Conservation (phyloP, 2,113 vertebrate genomes). For the Tenrec ecaudatus region DNA sequence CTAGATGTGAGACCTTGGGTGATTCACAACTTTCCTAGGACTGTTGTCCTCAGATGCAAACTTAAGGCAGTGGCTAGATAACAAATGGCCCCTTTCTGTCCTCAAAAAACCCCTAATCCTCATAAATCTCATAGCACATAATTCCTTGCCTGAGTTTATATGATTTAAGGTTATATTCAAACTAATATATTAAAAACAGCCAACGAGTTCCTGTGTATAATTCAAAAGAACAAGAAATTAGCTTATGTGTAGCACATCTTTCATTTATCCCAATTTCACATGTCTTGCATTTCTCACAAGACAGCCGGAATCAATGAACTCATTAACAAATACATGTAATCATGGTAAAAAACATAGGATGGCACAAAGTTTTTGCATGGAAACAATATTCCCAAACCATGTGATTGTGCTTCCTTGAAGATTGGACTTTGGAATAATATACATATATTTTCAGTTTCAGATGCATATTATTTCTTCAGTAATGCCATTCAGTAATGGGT, state of each 20-base stretch:
- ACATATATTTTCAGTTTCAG: too few species aligned
- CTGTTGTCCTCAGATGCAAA: background rate
- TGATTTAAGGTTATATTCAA: background rate
- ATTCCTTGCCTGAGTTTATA: background rate
- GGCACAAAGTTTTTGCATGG: background rate
- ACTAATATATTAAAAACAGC: background rate
- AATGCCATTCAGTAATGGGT: too few species aligned
- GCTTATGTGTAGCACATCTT: background rate
- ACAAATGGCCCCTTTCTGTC: background rate
- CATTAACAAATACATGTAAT: background rate
- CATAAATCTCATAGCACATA: background rate
- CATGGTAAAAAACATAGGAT: background rate
- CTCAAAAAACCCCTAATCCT: background rate
- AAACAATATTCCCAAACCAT: conserved; percentile 25
- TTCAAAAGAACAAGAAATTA: conserved; percentile 12
- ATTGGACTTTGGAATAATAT: background rate
- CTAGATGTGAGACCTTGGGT: background rate
- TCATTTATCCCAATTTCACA: background rate
- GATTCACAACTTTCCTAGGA: background rate
- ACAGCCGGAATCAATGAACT: conserved; percentile 9
- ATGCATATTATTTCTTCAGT: too few species aligned
- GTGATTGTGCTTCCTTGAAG: background rate
- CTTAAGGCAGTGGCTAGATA: background rate
- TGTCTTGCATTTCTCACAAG: conserved; percentile 2
- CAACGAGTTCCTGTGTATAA: conserved; percentile 27